Evolutionary conservation across 2,888 invertebrate species (phyloP), one percentile per base, ranked within the genome.

Genomic region (Malachius bipustulatus): DNA sequence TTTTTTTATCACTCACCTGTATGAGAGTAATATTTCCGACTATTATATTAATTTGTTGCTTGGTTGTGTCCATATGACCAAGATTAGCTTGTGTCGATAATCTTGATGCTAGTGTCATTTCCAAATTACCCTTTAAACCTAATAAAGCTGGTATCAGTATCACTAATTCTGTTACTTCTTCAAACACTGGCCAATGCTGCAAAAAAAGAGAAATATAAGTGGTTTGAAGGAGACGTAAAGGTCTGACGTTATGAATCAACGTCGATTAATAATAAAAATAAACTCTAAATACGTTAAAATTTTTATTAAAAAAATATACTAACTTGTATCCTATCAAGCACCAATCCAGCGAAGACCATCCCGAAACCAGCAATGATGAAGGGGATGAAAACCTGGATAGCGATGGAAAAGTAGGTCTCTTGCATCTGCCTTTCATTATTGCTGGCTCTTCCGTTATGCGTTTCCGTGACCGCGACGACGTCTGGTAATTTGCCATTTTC

Each of bases 51-150:
- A 71, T 66, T 48, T 73, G 70, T 47, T 78, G 74, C 47, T 71
- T 69, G 3, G 68, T 60, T 16, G 71, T 69, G 52, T 82, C 80
- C 75, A 83, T 77, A 52, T 78, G 75, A 8, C 82, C 82, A 41
- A 82, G 64, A 62, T 84, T 82, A 6, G 82, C 73, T 63, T 82
- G 78, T 1, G 85, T 85, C 4, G 82, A 83, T 4, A 85, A 64
- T 36, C 85, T 65, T 11, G 82, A 82, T 1, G 84, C 83, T 38
- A 85, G 60, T 0, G 83, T 84, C 83, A 85, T 85, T 60, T 85
- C 84, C 45, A 85, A 63, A 55, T 84, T 84, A 14, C 85, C 85
- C 60, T 85, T 85, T 32, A 85, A 65, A 2, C 84, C 85, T 39
- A 85, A 63, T 37, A 84, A 61, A 1, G 83, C 78, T 16, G 83